Base-by-base conservation (phyloP, 2,113 vertebrate species). In the Oophaga pumilio region DNA sequence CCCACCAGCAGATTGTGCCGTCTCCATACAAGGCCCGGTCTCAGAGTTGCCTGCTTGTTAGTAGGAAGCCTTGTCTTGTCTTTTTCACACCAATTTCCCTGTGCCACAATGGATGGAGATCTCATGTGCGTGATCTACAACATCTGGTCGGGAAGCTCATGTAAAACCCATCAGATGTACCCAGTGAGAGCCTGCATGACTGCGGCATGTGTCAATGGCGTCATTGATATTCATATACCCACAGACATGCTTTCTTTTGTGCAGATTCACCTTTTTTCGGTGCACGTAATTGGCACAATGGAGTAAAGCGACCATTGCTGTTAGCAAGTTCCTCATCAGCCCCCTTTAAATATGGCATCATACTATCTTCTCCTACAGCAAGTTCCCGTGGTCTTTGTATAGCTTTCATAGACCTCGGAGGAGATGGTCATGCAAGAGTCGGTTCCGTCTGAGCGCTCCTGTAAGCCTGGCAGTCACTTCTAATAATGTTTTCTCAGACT, bases 1-100 rank as follows among this genome's bases (percentile, higher is more conserved):
- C 56, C 53, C 49, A 33, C 15, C 10, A 49, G 84, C 84, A 62
- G 71, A 50, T 33, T 76, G 56, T 50, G 28, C 57, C 57, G 18
- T 73, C 69, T 60, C 84, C 84, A 50, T 85, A 85, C 56, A 85
- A 76, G 84, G 84, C 71, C 53, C 69, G 22, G 56, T 22, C 82
- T 69, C 66, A 69, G 66, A 69, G 28, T 69, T 26, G n/a, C n/a
- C 64, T 28, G 6, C 83, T 84, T 85, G 68, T 85, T 74, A 59
- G 24, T 14, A 56, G 69, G 17, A 26, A 73, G 69, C 66, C 83
- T 24, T 49, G 24, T 74, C 83, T 76, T 74, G 83, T 85, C 43
- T 43, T 76, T 33, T 76, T 22, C 83, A 85, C 83, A 60, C 69
- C 14, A 33, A 85, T 85, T 59, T 24, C 68, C 53, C 26, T 50